phyloP scores from a whole-genome alignment of 2,888 invertebrate species.

The Caenorhabditis sp. region DNA sequence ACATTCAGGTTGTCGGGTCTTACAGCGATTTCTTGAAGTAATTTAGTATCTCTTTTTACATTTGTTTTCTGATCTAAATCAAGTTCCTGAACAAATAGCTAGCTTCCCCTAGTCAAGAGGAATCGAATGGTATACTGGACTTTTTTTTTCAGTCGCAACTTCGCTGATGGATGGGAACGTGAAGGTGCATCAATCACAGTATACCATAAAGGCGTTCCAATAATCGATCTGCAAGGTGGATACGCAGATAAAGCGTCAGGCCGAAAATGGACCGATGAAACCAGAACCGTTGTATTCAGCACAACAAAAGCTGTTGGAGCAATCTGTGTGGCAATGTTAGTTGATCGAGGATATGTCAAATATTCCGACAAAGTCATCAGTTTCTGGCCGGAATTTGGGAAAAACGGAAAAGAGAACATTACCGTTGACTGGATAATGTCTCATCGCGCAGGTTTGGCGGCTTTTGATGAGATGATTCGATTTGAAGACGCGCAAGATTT shows the following conservation, averaged over 20 bases:
- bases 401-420: constrained; percentile 73
- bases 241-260: constrained; percentile 54
- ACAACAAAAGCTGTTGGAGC: constrained; percentile 69
- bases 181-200: constrained; percentile 72
- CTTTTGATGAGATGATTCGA: constrained; percentile 70
- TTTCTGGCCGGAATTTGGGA: constrained; percentile 74
- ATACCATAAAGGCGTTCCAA: constrained; percentile 72
- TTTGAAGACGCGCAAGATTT: constrained; percentile 70
- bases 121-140: not conserved
- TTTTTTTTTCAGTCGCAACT: constrained; percentile 64
- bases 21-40: not conserved
- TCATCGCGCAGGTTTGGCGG: constrained; percentile 72
- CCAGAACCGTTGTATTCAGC: constrained; percentile 66
- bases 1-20: not conserved
- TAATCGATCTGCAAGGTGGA: constrained; percentile 71
- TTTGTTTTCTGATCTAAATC: no score
- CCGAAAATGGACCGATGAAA: constrained; percentile 63
- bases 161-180: constrained; percentile 71
- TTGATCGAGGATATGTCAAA: constrained; percentile 71
- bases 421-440: constrained; percentile 71
- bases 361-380: constrained; percentile 71
- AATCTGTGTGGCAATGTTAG: constrained; percentile 69
- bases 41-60: no score
- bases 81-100: no score
- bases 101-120: not conserved